Base-by-base conservation (phyloP, 2,113 vertebrate genomes). In the Notarius quadriscutis region DNA sequence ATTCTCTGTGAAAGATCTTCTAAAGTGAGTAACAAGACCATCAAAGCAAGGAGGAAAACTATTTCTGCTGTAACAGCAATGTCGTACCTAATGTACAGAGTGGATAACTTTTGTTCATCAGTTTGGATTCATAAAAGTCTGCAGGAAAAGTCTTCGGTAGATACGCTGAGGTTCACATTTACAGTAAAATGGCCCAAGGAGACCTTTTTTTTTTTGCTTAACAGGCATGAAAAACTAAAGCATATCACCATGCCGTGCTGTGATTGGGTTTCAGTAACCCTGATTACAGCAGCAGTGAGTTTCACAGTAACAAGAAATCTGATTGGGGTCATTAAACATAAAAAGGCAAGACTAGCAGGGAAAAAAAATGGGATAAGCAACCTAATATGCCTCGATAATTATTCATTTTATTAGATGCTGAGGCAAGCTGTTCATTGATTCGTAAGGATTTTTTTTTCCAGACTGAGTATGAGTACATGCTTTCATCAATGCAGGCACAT, bases 121-220 rank as follows among this genome's bases (percentile, higher is more conserved):
- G 27, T 62, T 60, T 60, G 79, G 79, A 18, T 60, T 81, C 30
- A 22, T 81, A 41, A 81, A 60, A 41, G 30, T 27, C 53, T 7
- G 15, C 3, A 57, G 53, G 51, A 79, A 79, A 30, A 58, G 11
- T 57, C 79, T 81, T 60, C 30, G 41, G 30, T 9, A 81, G 79
- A 81, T 81, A 81, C 30, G 79, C 79, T 41, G 27, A 81, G 79
- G 17, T 81, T 62, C 55, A 81, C 79, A 81, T 81, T 81, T 81
- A 81, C 57, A 41, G 41, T 60, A 60, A 81, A 81, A 60, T 81
- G 30, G 30, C 27, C 79, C 30, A 41, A 9, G 30, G 79, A 60
- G 57, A 41, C 55, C n/a, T 41, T 75, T 22, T 74, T 17, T 34
- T 53, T 80, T 81, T 10, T 12, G 79, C 79, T 81, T 81, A 60